Evolutionary conservation across 2,113 vertebrate genomes (phyloP), one percentile per base, ranked within the genome.

Genomic region (Lagenorhynchus albirostris): DNA sequence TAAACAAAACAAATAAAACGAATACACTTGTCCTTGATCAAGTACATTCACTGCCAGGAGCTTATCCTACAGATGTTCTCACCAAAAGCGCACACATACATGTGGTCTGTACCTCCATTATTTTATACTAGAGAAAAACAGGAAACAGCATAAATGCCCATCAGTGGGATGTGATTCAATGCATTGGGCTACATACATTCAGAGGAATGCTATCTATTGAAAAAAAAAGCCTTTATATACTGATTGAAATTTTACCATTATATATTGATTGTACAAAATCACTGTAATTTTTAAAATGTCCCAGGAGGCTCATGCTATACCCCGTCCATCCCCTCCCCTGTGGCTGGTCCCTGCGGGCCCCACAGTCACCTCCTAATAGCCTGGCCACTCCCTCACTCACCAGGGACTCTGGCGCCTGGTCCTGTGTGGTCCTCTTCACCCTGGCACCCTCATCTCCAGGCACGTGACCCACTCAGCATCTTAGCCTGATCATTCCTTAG

Each of bases 221-320:
- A 83, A 83, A 92, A 23, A 44, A 79, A 91, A 84, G 63, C 31
- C 60, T 85, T 85, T 85, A 67, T 17, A 58, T 50, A 38, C n/a
- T 53, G 38, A 67, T 62, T 84, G 58, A 21, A 18, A 73, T 94
- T 95, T 95, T 89, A 83, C 36, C 50, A 89, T 89, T 95, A 70
- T 41, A 17, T 91, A 76, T 7, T 44, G 53, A 63, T 62, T 29
- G 6, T 62, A 94, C 7, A 89, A 89, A 58, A 38, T 71, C 5
- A 5, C 76, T 58, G 15, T 53, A 50, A 20, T 70, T 89, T 92
- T 90, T 14, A 1, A 29, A 60, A 91, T 70, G 7, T 20, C 36
- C n/a, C 74, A 31, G 23, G 18, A 77, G n/a, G 14, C 25, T 58
- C 20, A 12, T 31, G 41, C 62, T 62, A 13, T 8, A 25, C 31